A percentile compares a stretch with the other conserved stretches of the same genome.
Conservation (phyloP, 2,888 invertebrate genomes). For the Eumerus sabulonum region DNA sequence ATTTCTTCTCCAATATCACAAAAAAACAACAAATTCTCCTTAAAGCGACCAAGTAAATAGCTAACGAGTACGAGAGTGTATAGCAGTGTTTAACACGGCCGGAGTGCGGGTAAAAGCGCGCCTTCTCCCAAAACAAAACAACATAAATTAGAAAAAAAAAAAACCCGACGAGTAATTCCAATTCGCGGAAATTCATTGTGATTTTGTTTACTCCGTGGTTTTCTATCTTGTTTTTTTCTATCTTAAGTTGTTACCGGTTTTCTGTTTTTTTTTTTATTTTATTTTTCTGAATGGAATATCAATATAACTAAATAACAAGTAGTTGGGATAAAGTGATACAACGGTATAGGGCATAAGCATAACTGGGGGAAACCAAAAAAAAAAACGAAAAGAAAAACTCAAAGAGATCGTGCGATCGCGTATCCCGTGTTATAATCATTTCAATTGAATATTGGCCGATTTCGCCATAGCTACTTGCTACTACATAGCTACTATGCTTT, state of each 20-base stretch:
- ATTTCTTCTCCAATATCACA: conserved; percentile 17
- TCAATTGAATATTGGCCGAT: conserved; percentile 48
- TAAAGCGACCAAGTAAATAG: conserved; percentile 17
- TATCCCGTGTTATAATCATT: neutral
- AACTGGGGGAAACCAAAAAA: no score
- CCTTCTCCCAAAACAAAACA: conserved; percentile 30
- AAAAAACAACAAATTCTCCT: conserved; percentile 11
- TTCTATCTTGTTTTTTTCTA: conserved; percentile 37
- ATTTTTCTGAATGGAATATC: neutral
- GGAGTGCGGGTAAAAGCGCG: conserved; percentile 36
- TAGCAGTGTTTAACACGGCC: conserved; percentile 22
- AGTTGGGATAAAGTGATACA: conserved; percentile 19
- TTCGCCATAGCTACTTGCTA: conserved; percentile 30
- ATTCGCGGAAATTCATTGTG: conserved; percentile 51
- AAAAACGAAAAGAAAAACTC: no score
- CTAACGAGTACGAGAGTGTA: conserved; percentile 12
- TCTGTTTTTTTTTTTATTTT: neutral
- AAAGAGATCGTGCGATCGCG: conserved; percentile 24
- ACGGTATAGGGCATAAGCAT: no score
- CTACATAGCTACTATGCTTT: conserved; percentile 32
- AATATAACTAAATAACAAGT: conserved; percentile 18
- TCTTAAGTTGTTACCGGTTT: conserved; percentile 10
- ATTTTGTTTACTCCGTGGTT: conserved; percentile 30
- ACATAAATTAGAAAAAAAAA: no score
- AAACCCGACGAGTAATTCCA: neutral